Percentiles rank a stretch among this genome's conserved stretches.
phyloP scores from a whole-genome alignment of 2,797 vertebrate genomes.

The Discoglossus pictus region DNA sequence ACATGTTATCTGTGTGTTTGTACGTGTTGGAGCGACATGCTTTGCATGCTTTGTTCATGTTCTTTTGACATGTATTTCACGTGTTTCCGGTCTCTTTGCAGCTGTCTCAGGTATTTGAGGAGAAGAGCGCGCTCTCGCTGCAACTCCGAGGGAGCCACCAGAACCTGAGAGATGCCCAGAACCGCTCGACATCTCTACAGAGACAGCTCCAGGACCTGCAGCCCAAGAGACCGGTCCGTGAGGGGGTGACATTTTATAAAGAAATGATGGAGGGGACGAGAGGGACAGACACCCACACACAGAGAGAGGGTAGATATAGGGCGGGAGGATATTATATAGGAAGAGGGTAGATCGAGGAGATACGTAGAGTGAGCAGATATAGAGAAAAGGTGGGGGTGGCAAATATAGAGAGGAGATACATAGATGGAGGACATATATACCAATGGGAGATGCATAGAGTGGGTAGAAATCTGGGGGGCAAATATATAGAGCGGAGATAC shows the following conservation, averaged over 20 bases:
- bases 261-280: background rate
- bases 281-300: background rate
- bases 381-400: background rate
- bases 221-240: slow-evolving; percentile 53
- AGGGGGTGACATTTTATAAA: no score
- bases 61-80: slow-evolving; percentile 10
- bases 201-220: slow-evolving; percentile 68
- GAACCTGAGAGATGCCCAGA: slow-evolving; percentile 63
- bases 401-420: no score
- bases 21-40: no score
- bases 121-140: slow-evolving; percentile 71
- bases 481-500: no score
- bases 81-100: slow-evolving; percentile 52
- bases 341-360: background rate
- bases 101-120: slow-evolving; percentile 76
- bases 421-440: no score
- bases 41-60: background rate
- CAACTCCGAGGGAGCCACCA: slow-evolving; percentile 67
- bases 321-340: background rate
- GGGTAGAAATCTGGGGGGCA: no score
- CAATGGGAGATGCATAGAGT: no score
- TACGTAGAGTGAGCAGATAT: background rate
- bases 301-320: slow-evolving; percentile 54
- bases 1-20: no score
- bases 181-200: slow-evolving; percentile 66